phyloP scores from a whole-genome alignment of 2,113 vertebrate genomes.

The Salminus brasiliensis region DNA sequence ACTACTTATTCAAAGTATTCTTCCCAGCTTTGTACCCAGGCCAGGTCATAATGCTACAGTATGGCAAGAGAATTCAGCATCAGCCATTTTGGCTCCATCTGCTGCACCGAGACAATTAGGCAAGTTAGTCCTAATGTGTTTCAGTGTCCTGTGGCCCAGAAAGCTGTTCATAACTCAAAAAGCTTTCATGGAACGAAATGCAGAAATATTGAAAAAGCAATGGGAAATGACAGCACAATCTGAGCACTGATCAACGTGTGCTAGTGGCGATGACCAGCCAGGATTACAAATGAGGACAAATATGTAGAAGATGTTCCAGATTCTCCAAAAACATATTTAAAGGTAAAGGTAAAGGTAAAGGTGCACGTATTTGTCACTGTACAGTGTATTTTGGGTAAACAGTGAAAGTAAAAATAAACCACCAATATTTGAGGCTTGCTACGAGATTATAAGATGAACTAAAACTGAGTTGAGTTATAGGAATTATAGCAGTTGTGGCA shows the following conservation, averaged over 20 bases:
- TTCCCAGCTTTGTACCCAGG: no score
- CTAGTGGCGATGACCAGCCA: not conserved
- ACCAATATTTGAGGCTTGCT: no score
- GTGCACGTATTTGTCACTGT: not conserved
- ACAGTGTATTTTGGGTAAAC: not conserved
- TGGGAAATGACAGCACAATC: not conserved
- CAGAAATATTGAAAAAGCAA: conserved; percentile 13
- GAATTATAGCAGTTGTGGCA: not conserved
- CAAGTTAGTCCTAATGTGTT: not conserved
- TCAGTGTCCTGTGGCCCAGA: not conserved
- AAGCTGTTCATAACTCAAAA: not conserved
- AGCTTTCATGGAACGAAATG: conserved; percentile 10
- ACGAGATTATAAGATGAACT: not conserved
- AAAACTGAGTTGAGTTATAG: not conserved
- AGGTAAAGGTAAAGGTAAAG: no score
- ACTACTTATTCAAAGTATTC: no score
- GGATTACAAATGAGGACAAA: conserved; percentile 18
- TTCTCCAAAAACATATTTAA: no score
- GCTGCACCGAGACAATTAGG: conserved; percentile 10
- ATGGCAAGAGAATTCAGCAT: not conserved
- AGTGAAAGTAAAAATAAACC: no score
- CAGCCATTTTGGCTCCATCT: conserved; percentile 12
- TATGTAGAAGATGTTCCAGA: not conserved
- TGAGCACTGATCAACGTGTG: not conserved
- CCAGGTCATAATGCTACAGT: conserved; percentile 11